phyloP scores from a whole-genome alignment of 2,888 invertebrate species.

The Byasa hedistus region DNA sequence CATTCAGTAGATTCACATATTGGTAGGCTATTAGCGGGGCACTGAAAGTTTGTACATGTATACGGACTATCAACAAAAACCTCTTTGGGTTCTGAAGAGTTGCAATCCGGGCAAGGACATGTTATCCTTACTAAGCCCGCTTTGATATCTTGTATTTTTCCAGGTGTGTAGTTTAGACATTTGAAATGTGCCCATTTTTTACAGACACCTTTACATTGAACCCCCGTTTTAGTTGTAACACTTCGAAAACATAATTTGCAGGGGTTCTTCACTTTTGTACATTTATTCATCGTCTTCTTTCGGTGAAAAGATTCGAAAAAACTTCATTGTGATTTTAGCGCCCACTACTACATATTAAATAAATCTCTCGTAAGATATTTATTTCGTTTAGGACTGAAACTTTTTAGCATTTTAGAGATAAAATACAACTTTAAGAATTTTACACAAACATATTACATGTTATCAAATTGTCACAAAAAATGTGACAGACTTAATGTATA shows the following conservation, averaged over 20 bases:
- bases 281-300: constrained; percentile 33
- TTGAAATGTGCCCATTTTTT: constrained; percentile 57
- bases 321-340: constrained; percentile 23
- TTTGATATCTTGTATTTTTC: constrained; percentile 54
- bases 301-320: constrained; percentile 28
- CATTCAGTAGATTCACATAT: constrained; percentile 35
- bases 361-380: neutral
- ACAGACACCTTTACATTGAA: constrained; percentile 60
- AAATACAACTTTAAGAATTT: constrained; percentile 2
- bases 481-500: constrained; percentile 15
- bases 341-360: constrained; percentile 17
- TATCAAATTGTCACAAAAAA: constrained; percentile 19
- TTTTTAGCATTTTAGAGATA: constrained; percentile 4
- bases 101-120: constrained; percentile 58
- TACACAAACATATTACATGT: constrained; percentile 19
- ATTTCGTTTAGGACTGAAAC: neutral
- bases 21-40: constrained; percentile 39
- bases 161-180: constrained; percentile 53
- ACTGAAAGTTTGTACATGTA: constrained; percentile 38
- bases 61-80: constrained; percentile 37
- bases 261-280: constrained; percentile 47
- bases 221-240: constrained; percentile 48
- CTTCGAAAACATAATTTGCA: constrained; percentile 52
- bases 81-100: constrained; percentile 37
- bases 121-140: constrained; percentile 48